Conservation (phyloP, 2,888 invertebrate species). For the Orthosia gracilis region DNA sequence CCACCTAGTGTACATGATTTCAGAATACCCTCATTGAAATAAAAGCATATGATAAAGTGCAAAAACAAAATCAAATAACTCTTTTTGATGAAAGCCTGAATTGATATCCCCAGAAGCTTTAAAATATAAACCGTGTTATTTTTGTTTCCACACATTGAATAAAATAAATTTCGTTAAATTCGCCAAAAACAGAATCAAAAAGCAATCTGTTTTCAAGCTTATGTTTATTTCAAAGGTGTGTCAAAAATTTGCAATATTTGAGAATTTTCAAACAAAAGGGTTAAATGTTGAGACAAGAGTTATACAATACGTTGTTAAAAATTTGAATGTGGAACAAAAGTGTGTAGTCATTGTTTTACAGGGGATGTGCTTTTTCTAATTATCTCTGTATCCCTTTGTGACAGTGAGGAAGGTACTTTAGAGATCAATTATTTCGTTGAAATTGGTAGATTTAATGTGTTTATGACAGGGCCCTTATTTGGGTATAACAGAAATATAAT, state of each 20-base stretch:
- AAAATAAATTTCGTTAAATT: conserved; percentile 31
- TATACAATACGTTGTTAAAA: conserved; percentile 23
- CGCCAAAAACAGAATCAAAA: conserved; percentile 34
- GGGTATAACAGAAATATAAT: not conserved
- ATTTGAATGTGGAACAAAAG: conserved; percentile 26
- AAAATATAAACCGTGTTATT: conserved; percentile 15
- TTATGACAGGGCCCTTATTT: conserved; percentile 1
- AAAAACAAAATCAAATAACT: not conserved
- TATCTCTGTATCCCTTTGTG: conserved; percentile 32
- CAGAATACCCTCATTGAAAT: too few species aligned
- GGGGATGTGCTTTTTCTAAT: conserved; percentile 39
- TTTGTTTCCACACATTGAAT: conserved; percentile 13
- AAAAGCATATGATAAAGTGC: not conserved
- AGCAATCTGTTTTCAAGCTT: conserved; percentile 31
- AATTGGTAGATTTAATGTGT: conserved; percentile 3
- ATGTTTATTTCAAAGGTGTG: conserved; percentile 39
- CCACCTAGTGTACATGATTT: too few species aligned
- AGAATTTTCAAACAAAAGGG: conserved; percentile 42
- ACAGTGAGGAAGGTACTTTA: conserved; percentile 43
- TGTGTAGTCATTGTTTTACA: conserved; percentile 23
- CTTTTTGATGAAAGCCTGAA: not conserved
- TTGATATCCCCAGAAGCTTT: conserved; percentile 17
- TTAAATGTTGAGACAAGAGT: conserved; percentile 18
- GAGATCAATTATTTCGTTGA: conserved; percentile 37
- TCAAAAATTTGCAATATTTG: conserved; percentile 24